Evolutionary conservation across 2,888 invertebrate genomes (phyloP).

Genomic region (Slavum lentiscoides): DNA sequence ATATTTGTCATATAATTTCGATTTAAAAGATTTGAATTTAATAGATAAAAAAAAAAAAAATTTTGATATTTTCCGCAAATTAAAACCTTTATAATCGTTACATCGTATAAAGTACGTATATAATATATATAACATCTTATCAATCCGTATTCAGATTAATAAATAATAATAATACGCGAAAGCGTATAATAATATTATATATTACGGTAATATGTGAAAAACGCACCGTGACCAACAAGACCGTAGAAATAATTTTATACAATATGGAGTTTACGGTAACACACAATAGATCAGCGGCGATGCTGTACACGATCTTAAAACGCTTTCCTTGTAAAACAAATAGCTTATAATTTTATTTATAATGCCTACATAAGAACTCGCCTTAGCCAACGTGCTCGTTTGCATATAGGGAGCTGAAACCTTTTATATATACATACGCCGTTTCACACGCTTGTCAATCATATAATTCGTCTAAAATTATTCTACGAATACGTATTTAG

Average conservation of each 20-base stretch:
- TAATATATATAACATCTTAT: too few relatives aligned
- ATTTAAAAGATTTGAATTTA: too few relatives aligned
- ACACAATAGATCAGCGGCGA: conserved; percentile 10
- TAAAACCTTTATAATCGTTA: too few relatives aligned
- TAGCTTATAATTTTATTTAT: not conserved
- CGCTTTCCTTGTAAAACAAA: conserved; percentile 45
- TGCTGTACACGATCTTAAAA: conserved; percentile 19
- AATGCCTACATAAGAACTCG: not conserved
- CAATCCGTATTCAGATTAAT: too few relatives aligned
- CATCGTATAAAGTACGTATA: too few relatives aligned
- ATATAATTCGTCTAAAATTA: not conserved
- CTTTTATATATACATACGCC: not conserved
- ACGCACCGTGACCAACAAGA: not conserved
- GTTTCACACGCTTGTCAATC: not conserved
- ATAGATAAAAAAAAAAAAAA: too few relatives aligned
- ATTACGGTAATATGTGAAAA: too few relatives aligned
- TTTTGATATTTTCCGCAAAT: too few relatives aligned
- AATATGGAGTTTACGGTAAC: not conserved
- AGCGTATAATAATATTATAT: too few relatives aligned
- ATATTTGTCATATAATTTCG: too few relatives aligned
- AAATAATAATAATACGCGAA: too few relatives aligned
- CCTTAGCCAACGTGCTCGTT: conserved; percentile 3
- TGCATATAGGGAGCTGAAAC: conserved; percentile 9
- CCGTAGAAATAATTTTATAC: not conserved
- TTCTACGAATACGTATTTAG: not conserved